Evolutionary conservation across 2,888 invertebrate species (phyloP).

Genomic region (Pelosia muscerda): DNA sequence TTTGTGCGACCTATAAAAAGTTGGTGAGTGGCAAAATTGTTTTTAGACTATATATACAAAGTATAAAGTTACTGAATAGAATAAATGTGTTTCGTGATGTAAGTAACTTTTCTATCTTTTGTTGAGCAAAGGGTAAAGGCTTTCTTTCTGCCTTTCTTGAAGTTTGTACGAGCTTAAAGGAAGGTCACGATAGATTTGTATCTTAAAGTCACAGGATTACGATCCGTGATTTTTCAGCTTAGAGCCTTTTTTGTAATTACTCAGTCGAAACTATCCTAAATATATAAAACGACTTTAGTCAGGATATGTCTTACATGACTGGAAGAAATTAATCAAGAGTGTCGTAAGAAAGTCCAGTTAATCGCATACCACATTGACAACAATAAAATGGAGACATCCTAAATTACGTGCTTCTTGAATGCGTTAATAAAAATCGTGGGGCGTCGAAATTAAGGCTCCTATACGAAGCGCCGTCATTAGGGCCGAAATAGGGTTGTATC

Average conservation of each 20-base stretch:
- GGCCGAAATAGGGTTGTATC: constrained; percentile 85
- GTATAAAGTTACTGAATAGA: constrained; percentile 47
- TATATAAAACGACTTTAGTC: constrained; percentile 23
- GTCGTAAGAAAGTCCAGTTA: constrained; percentile 47
- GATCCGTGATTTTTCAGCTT: constrained; percentile 33
- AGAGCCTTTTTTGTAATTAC: constrained; percentile 43
- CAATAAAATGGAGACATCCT: constrained; percentile 67
- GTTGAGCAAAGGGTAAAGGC: constrained; percentile 57
- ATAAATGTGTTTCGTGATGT: constrained; percentile 56
- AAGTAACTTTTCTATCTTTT: constrained; percentile 62
- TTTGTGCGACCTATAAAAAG: constrained; percentile 80
- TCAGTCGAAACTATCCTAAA: constrained; percentile 26
- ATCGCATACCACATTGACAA: constrained; percentile 42
- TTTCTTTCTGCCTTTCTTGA: constrained; percentile 55
- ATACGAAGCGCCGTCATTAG: constrained; percentile 83
- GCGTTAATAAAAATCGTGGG: constrained; percentile 85
- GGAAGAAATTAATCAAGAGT: constrained; percentile 48
- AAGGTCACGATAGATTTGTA: constrained; percentile 62
- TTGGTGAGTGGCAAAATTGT: constrained; percentile 68
- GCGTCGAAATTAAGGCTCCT: constrained; percentile 84
- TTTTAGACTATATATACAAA: constrained; percentile 59
- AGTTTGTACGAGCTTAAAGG: constrained; percentile 57
- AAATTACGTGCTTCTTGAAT: constrained; percentile 80
- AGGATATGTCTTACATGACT: constrained; percentile 16
- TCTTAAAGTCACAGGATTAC: constrained; percentile 53